Evolutionary conservation across 1,140 invertebrate species (phyloP).

Genomic region (Palaemon carinicauda): DNA sequence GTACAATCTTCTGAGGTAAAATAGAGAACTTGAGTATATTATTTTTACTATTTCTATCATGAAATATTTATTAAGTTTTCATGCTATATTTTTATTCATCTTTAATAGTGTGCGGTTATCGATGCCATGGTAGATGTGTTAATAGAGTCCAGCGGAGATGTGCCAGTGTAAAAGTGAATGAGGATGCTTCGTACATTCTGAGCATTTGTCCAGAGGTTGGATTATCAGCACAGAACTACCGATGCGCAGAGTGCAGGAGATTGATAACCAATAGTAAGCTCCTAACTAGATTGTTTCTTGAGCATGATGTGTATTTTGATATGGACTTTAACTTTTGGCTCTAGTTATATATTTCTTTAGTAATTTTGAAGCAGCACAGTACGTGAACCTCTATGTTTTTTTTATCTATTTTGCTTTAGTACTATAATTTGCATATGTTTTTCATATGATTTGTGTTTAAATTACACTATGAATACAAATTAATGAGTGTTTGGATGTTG

Average conservation of each 20-base stretch:
- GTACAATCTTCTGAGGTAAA: too few species aligned
- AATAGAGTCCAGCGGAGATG: slow-evolving; percentile 77
- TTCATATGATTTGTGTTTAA: too few species aligned
- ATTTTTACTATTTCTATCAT: too few species aligned
- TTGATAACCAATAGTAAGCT: slow-evolving; percentile 79
- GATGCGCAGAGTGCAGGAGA: slow-evolving; percentile 81
- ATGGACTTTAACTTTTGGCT: not conserved
- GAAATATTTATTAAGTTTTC: too few species aligned
- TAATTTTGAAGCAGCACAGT: too few species aligned
- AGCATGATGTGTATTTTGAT: not conserved
- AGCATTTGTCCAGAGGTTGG: slow-evolving; percentile 85
- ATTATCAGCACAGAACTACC: slow-evolving; percentile 78
- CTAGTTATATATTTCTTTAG: too few species aligned
- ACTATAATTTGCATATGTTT: too few species aligned
- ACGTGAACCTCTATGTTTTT: too few species aligned
- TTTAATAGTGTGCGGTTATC: slow-evolving; percentile 73
- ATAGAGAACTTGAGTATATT: too few species aligned
- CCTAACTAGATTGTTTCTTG: not conserved
- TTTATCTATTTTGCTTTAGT: too few species aligned
- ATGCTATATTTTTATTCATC: slow-evolving; percentile 1
- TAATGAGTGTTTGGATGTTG: too few species aligned
- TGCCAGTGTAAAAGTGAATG: slow-evolving; percentile 78
- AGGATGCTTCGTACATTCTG: slow-evolving; percentile 77
- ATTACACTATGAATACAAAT: too few species aligned
- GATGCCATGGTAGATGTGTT: slow-evolving; percentile 81